Evolutionary conservation across 1,140 invertebrate species (phyloP).

Genomic region (Drosophila fuyamai): DNA sequence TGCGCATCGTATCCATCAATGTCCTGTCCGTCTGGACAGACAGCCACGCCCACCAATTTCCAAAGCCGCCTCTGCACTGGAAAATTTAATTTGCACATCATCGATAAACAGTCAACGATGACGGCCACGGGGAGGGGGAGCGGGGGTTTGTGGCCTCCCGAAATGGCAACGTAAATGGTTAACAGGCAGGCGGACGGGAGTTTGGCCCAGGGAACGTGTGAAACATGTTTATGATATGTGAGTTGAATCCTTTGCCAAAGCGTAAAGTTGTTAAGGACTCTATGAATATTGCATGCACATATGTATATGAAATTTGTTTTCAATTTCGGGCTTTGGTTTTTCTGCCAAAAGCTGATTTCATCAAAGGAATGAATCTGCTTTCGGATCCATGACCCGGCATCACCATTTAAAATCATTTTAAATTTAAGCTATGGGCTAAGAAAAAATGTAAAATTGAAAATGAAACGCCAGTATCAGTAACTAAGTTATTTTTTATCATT

Average conservation of each 20-base stretch:
- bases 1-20: slow-evolving; percentile 73
- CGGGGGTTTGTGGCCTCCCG: slow-evolving; percentile 1
- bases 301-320: slow-evolving; percentile 16
- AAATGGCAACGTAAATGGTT: slow-evolving; percentile 12
- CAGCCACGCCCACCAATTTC: slow-evolving; percentile 28
- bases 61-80: slow-evolving; percentile 32
- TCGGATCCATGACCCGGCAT: background rate
- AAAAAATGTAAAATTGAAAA: too few relatives aligned
- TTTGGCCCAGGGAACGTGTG: slow-evolving; percentile 23
- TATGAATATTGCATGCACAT: slow-evolving; percentile 39
- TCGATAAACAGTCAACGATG: slow-evolving; percentile 67
- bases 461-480: too few relatives aligned
- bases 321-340: slow-evolving; percentile 33
- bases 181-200: background rate
- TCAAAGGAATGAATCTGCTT: slow-evolving; percentile 12
- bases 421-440: too few relatives aligned
- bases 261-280: slow-evolving; percentile 49
- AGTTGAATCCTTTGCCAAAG: slow-evolving; percentile 35
- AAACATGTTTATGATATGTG: slow-evolving; percentile 57
- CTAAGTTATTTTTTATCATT: too few relatives aligned
- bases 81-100: slow-evolving; percentile 80
- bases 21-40: slow-evolving; percentile 19
- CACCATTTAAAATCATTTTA: background rate
- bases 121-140: background rate
- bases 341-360: slow-evolving; percentile 1